Conservation (phyloP, 2,888 invertebrate genomes). For the Miltochrista miniata region DNA sequence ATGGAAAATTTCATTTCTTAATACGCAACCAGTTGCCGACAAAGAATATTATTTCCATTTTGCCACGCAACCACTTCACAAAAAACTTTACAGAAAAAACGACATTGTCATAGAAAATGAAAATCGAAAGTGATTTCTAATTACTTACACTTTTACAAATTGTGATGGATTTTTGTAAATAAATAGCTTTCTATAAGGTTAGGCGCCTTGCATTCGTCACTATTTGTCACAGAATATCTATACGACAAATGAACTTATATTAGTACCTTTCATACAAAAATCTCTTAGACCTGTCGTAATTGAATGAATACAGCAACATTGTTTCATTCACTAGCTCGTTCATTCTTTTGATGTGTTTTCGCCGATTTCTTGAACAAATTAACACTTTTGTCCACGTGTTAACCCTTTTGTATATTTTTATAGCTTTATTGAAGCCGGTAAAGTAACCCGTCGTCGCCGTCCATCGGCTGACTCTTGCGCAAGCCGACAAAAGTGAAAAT, state of each 20-base stretch:
- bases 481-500: slow-evolving; percentile 80
- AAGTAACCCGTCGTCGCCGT: slow-evolving; percentile 37
- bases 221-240: neutral
- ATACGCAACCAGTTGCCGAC: too few species aligned
- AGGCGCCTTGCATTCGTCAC: neutral
- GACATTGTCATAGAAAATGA: too few species aligned
- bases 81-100: too few species aligned
- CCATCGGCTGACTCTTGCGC: slow-evolving; percentile 49
- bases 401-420: slow-evolving; percentile 73
- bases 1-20: too few species aligned
- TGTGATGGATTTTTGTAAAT: too few species aligned
- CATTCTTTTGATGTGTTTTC: slow-evolving; percentile 32
- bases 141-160: too few species aligned
- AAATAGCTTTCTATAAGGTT: too few species aligned
- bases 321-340: slow-evolving; percentile 40
- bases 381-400: slow-evolving; percentile 70
- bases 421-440: slow-evolving; percentile 57
- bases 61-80: too few species aligned
- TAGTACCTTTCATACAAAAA: neutral
- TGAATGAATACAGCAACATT: slow-evolving; percentile 19
- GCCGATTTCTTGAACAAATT: slow-evolving; percentile 69
- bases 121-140: too few species aligned
- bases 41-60: too few species aligned
- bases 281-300: neutral
- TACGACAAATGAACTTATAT: slow-evolving; percentile 4